phyloP scores from a whole-genome alignment of 2,888 invertebrate genomes.

The Andrena praecox region DNA sequence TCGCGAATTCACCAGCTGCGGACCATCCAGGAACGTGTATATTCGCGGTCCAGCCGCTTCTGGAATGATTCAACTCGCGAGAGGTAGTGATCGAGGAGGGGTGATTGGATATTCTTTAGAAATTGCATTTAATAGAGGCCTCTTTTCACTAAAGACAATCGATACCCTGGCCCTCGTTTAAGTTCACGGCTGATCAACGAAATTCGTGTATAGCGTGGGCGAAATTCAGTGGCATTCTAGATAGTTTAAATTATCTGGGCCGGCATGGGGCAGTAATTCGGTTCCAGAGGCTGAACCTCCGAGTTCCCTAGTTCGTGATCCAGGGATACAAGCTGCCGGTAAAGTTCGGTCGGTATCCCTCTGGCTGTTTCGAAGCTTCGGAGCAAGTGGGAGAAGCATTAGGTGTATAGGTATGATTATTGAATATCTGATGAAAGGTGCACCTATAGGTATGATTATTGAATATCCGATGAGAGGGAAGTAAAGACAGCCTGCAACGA shows the following conservation, averaged over 20 bases:
- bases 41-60: neutral
- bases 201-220: neutral
- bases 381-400: constrained; percentile 10
- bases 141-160: neutral
- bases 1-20: constrained; percentile 63
- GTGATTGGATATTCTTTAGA: neutral
- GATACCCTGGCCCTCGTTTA: neutral
- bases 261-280: constrained; percentile 3
- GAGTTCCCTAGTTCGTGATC: constrained; percentile 32
- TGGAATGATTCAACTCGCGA: constrained; percentile 36
- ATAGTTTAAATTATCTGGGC: constrained; percentile 29
- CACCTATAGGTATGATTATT: constrained; percentile 11
- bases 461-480: constrained; percentile 19
- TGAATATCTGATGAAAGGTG: constrained; percentile 4
- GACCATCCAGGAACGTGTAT: constrained; percentile 50
- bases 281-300: constrained; percentile 8
- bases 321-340: constrained; percentile 33
- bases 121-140: neutral
- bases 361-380: constrained; percentile 21
- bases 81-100: constrained; percentile 2
- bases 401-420: constrained; percentile 22
- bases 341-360: constrained; percentile 39
- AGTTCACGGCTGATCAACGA: neutral
- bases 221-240: constrained; percentile 15
- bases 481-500: constrained; percentile 21